Percentiles rank a stretch among this genome's conserved stretches.
Conservation (phyloP, 2,797 vertebrate genomes). For the Scleropages formosus region DNA sequence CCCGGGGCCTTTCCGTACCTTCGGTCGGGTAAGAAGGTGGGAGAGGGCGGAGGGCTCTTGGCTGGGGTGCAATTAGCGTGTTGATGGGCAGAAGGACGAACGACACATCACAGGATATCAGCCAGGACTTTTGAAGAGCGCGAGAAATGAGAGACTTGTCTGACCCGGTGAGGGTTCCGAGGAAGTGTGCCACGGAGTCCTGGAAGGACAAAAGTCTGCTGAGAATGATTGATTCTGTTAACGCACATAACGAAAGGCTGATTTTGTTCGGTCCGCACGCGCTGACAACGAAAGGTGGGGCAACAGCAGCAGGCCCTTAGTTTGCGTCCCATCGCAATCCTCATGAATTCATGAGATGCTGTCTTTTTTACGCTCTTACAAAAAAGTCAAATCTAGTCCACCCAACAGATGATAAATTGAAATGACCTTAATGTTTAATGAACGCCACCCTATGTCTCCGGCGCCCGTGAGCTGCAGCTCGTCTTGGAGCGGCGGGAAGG, state of each 20-base stretch:
- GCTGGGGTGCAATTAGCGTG: background rate
- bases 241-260: background rate
- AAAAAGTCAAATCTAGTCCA: background rate
- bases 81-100: background rate
- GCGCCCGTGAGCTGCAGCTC: background rate
- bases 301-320: background rate
- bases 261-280: too few species aligned
- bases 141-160: conserved; percentile 3
- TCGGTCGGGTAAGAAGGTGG: background rate
- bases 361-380: conserved; percentile 6
- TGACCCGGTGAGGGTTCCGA: background rate
- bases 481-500: background rate
- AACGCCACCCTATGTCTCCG: background rate
- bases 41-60: background rate
- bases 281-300: background rate
- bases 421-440: conserved; percentile 21
- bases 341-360: background rate
- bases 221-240: background rate
- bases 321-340: background rate
- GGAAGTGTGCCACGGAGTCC: background rate
- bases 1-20: background rate
- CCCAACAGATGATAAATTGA: conserved; percentile 10
- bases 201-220: background rate
- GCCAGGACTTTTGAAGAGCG: background rate
- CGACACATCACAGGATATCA: background rate